These are phyloP conservation scores for Ectemnius continuus DNA, from an alignment of 2,888 invertebrate genomes.

Conservation along the genomic window DNA sequence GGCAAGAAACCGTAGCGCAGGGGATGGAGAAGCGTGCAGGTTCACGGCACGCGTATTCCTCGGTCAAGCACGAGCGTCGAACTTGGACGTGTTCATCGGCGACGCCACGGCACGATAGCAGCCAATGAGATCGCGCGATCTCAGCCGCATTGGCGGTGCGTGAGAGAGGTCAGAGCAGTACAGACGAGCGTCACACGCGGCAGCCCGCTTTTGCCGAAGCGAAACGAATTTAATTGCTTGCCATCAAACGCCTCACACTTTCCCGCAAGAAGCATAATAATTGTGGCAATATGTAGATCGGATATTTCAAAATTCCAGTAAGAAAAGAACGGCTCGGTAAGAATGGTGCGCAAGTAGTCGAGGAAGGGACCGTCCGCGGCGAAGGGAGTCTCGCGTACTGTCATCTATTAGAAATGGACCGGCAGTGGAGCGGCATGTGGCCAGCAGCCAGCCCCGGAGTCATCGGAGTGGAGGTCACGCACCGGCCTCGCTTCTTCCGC, in stretches of 20 bases:
- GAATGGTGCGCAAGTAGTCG: no score
- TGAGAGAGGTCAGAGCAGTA: conserved; percentile 60
- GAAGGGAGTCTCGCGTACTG: background rate
- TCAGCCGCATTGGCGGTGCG: conserved; percentile 67
- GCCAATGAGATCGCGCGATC: conserved; percentile 66
- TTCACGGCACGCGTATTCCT: conserved; percentile 41
- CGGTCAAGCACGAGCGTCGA: conserved; percentile 59
- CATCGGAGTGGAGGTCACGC: conserved; percentile 31
- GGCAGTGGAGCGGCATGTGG: conserved; percentile 35
- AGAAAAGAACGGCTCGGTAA: no score
- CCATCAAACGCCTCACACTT: no score
- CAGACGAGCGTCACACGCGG: conserved; percentile 56
- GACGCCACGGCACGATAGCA: conserved; percentile 64
- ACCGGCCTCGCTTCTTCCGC: conserved; percentile 17
- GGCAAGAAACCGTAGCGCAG: background rate
- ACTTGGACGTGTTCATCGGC: conserved; percentile 66
- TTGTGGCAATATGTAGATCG: no score
- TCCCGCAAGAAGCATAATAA: no score
- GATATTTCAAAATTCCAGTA: no score
- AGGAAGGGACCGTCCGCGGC: background rate
- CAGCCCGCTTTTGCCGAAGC: conserved; percentile 21
- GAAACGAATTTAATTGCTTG: background rate
- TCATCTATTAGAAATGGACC: conserved; percentile 9
- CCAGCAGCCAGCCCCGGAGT: background rate
- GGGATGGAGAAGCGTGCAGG: background rate